Evolutionary conservation across 1,140 invertebrate species (phyloP).

Genomic region (Heliconius nattereri): DNA sequence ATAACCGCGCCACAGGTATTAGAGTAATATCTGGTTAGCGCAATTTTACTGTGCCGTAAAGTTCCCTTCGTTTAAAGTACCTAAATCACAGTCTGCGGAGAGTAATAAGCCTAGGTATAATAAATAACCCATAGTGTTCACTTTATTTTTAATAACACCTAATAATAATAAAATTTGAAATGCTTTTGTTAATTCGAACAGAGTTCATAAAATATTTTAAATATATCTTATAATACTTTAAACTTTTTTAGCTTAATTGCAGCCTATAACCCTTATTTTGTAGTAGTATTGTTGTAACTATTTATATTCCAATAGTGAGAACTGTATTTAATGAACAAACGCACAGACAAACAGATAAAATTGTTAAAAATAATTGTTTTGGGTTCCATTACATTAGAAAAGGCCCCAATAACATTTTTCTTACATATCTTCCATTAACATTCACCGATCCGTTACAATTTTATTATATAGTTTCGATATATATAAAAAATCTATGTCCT

Average conservation of each 20-base stretch:
- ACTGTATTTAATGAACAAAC: too few relatives aligned
- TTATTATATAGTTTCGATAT: too few relatives aligned
- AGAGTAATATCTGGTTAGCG: neutral
- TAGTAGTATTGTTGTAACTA: too few relatives aligned
- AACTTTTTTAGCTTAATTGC: neutral
- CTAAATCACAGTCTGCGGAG: neutral
- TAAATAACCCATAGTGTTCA: neutral
- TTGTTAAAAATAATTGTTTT: too few relatives aligned
- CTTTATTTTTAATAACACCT: conserved; percentile 13
- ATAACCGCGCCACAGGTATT: neutral
- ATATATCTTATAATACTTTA: neutral
- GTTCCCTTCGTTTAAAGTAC: neutral
- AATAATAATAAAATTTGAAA: neutral
- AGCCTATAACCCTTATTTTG: neutral
- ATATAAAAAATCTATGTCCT: neutral
- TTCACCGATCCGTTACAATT: too few relatives aligned
- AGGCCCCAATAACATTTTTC: too few relatives aligned
- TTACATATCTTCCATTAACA: too few relatives aligned
- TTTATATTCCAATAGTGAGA: too few relatives aligned
- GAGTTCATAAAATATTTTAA: neutral
- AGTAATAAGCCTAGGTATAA: neutral
- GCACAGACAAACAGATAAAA: too few relatives aligned
- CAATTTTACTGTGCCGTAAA: conserved; percentile 5
- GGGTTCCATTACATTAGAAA: too few relatives aligned
- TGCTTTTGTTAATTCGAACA: neutral